Evolutionary conservation across 2,797 vertebrate species (phyloP), one percentile per base, ranked within the genome.

Genomic region (Otus scops): DNA sequence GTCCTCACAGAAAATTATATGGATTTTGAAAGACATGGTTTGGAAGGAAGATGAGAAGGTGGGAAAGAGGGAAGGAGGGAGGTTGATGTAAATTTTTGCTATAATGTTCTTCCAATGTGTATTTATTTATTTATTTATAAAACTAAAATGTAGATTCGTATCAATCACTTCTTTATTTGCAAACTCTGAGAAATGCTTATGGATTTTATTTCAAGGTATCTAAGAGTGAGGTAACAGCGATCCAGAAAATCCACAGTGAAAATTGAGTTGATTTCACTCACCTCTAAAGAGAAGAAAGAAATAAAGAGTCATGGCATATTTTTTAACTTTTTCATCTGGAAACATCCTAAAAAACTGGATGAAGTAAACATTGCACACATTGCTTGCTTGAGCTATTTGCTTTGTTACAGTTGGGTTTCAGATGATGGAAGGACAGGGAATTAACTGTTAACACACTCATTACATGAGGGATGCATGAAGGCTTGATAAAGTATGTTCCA

Each of bases 101-200:
- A 16, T 7, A 79, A 24, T 0, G 0, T 32, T 57, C 13, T 91
- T 59, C 16, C 6, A 65, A 2, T 36, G 1, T 8, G 38, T 24
- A 4, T 73, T 8, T 76, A 9, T 48, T 71, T 26, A 7, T 22
- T 15, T 50, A 5, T 8, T 60, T 23, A 32, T 32, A 47, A 27
- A 71, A 53, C 8, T 53, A 24, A 65, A 27, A 30, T 34, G 1
- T 26, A 4, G 26, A 47, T 73, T 54, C 1, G 32, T 82, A 84
- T 78, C 11, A 84, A 54, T 32, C 2, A 3, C 5, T 65, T 43
- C 2, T 34, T 65, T 60, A 61, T 45, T 65, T 85, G 48, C 9
- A 68, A 16, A 47, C 8, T 6, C 9, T 8, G 2, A 74, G 15
- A 69, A 89, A 65, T 61, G 7, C 3, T 50, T 56, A 13, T n/a